Base-by-base conservation (phyloP, 2,113 vertebrate genomes). In the Zosterops japonicus region DNA sequence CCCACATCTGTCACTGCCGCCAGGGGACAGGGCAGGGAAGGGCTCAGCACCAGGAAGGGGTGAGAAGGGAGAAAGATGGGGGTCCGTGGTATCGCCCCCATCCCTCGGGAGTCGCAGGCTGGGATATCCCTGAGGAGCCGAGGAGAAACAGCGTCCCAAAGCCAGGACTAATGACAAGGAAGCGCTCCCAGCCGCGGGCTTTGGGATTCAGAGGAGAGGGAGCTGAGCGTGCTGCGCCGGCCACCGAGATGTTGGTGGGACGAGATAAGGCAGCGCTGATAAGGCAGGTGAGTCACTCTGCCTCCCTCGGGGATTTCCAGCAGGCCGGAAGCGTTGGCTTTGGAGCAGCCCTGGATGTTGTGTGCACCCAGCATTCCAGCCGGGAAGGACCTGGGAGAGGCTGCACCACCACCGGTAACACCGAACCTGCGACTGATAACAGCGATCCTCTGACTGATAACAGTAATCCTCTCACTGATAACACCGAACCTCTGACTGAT, bases 401-500 rank as follows among this genome's bases (percentile, higher is more conserved):
- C 80, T n/a, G 22, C 59, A 5, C 49, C 8, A 3, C 0, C 9
- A 0, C 36, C 2, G 67, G 9, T 17, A 21, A 33, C 87, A 25
- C 8, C 5, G 14, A 53, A 14, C 29, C 59, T 1, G 19, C 5
- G 13, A 22, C 13, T n/a, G 55, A 14, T n/a, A 22, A 53, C 28
- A 53, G 3, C 16, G 16, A 52, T 27, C 50, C 25, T 27, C 50
- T 8, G 8, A 52, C 50, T 9, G 50, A 52, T n/a, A 56, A 56
- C 55, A 56, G 12, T 31, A 5, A 57, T 6, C 33, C 31, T 20
- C 18, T 4, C 9, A 1, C 33, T 2, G 63, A 17, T 20, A 36
- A 10, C 85, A 23, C 8, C 20, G 6, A 39, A 12, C 19, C 13
- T 5, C 0, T 0, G 3, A 1, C 29, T 3, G 69, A 24, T 11